Evolutionary conservation across 2,888 invertebrate species (phyloP), one percentile per base, ranked within the genome.

Genomic region (Hedya salicella): DNA sequence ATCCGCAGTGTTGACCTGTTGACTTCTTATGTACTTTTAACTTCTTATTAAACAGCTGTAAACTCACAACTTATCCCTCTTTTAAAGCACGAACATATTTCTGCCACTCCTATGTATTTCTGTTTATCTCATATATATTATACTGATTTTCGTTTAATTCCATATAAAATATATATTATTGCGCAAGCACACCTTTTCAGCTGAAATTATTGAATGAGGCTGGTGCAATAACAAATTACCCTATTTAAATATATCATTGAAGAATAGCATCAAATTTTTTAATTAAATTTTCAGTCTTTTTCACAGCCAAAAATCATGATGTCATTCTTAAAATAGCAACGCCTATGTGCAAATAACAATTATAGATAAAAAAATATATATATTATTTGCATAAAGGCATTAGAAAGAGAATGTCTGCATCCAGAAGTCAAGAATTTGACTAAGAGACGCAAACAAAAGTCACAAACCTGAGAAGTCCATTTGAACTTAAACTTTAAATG

Each of bases 1-100:
- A 87, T 90, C 88, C 85, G 89, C 78, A 78, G 88, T 89, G 89
- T 83, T 85, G 89, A 89, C 86, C 88, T 88, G 88, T 84, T 82
- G 88, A 86, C 83, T 85, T 82, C 83, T 81, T 80, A 79, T 81
- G 80, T 78, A 78, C 77, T 79, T 78, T 75, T 81, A 25, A 25
- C 25, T 25, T 25, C 25, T 25, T 6, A 78, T 80, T 75, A 75
- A 75, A 75, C 74, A 80, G 87, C 90, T 92, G 90, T 87, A 89
- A 89, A 88, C 87, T 91, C 72, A 83, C 86, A 85, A 91, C 91
- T 91, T 89, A 91, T 91, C 90, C 92, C 91, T 91, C 89, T 83
- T 79, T 83, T 80, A 75, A 70, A 68, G 67, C 74, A 75, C 70
- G 70, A 70, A 75, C 69, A 71, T 69, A 70, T 71, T 75, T 78